These are phyloP conservation scores for Matsumurasca onukii DNA, from an alignment of 1,140 invertebrate genomes.

Conservation along the genomic window DNA sequence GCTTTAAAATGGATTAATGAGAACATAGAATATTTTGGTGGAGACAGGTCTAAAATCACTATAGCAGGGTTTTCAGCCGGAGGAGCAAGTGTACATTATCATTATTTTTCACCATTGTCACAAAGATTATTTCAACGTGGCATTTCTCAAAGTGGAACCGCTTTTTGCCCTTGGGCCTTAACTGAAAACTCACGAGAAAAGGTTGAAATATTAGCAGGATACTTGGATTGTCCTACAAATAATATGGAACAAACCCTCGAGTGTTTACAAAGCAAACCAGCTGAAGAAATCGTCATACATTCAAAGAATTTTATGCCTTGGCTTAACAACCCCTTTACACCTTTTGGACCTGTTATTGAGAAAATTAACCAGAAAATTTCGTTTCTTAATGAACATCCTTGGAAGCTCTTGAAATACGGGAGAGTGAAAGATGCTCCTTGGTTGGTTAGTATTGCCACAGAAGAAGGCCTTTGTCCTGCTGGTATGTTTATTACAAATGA, in stretches of 20 bases:
- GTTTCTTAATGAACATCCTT: conserved; percentile 45
- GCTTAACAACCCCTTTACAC: conserved; percentile 9
- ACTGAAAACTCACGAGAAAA: conserved; percentile 64
- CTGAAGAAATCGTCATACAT: conserved; percentile 52
- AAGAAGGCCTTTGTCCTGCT: conserved; percentile 45
- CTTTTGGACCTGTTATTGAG: conserved; percentile 19
- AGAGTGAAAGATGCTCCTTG: conserved; percentile 37
- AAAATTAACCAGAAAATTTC: conserved; percentile 36
- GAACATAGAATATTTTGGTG: conserved; percentile 35
- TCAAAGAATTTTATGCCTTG: not conserved
- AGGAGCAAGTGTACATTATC: conserved; percentile 33
- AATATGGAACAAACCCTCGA: conserved; percentile 59
- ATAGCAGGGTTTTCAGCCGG: conserved; percentile 34
- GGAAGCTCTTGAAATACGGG: not conserved
- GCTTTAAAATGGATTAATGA: conserved; percentile 36
- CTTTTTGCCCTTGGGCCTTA: conserved; percentile 68
- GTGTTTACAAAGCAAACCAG: conserved; percentile 65
- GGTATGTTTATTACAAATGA: conserved; percentile 32
- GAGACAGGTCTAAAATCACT: conserved; percentile 30
- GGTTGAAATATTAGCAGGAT: conserved; percentile 60
- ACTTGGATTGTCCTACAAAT: conserved; percentile 67
- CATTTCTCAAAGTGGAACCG: conserved; percentile 76
- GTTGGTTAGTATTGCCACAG: conserved; percentile 43
- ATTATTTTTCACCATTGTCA: conserved; percentile 33
- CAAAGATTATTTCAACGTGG: conserved; percentile 53